Percentiles rank a stretch among this genome's conserved stretches.
These are phyloP conservation scores for Idris sp. DNA, from an alignment of 1,140 invertebrate genomes.

Conservation along the genomic window DNA sequence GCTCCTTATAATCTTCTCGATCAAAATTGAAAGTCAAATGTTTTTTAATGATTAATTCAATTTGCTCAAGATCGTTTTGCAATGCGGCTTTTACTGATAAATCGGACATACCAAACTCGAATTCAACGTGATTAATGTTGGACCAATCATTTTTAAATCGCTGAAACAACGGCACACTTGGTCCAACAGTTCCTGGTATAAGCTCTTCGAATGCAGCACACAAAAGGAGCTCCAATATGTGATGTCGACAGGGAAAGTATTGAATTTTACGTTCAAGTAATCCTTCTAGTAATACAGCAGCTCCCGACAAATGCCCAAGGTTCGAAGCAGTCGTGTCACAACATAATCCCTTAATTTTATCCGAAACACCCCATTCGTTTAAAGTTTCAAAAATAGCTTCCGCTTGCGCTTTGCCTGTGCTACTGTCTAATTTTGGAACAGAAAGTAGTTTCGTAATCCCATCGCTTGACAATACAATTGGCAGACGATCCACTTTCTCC, in stretches of 20 bases:
- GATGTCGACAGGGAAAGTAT: constrained; percentile 36
- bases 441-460: constrained; percentile 9
- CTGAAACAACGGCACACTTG: constrained; percentile 24
- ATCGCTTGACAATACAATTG: constrained; percentile 11
- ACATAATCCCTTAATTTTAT: constrained; percentile 11
- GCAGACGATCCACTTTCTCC: constrained; percentile 11
- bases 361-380: constrained; percentile 8
- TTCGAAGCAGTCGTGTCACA: constrained; percentile 12
- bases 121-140: constrained; percentile 16
- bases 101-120: constrained; percentile 17
- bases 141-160: constrained; percentile 22
- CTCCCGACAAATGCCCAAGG: not conserved
- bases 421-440: constrained; percentile 13
- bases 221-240: constrained; percentile 31
- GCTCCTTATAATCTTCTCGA: constrained; percentile 11
- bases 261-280: constrained; percentile 16
- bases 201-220: constrained; percentile 15
- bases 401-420: constrained; percentile 4
- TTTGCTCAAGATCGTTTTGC: constrained; percentile 1
- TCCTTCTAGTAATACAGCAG: constrained; percentile 12
- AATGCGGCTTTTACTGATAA: not conserved
- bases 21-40: constrained; percentile 11
- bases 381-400: constrained; percentile 11
- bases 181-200: constrained; percentile 22
- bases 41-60: constrained; percentile 6